Conservation (phyloP, 2,113 vertebrate species). For the Vidua macroura region DNA sequence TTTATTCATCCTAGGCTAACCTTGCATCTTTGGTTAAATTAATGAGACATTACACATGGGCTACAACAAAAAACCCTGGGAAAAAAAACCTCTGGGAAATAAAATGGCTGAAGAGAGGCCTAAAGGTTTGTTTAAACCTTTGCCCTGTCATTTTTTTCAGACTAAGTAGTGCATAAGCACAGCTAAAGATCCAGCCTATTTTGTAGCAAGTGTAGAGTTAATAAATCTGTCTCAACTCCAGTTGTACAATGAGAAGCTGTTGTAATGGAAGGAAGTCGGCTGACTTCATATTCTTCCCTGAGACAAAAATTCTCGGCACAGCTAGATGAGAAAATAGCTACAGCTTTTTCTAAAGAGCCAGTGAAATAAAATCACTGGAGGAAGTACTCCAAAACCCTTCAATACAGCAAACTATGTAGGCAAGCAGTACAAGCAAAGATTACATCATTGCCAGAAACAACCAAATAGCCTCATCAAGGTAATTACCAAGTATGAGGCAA, state of each 20-base stretch:
- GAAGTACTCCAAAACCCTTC: slow-evolving; percentile 8
- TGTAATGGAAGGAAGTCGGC: neutral
- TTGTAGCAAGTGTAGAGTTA: neutral
- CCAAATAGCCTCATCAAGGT: slow-evolving; percentile 30
- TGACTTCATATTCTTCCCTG: neutral
- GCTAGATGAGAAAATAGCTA: slow-evolving; percentile 13
- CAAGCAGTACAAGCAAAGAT: slow-evolving; percentile 14
- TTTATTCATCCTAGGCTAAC: neutral
- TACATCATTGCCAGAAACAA: slow-evolving; percentile 48
- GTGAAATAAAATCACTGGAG: neutral
- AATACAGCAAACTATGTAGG: neutral
- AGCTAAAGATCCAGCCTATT: neutral
- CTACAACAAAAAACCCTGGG: neutral
- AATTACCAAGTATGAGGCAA: slow-evolving; percentile 43
- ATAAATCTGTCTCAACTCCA: neutral
- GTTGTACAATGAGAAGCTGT: neutral
- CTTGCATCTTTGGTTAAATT: neutral
- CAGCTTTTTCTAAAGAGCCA: neutral
- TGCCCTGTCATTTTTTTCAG: neutral
- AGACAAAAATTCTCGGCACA: slow-evolving; percentile 27
- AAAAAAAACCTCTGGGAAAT: neutral
- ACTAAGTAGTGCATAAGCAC: neutral
- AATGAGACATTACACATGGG: neutral
- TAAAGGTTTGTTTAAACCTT: neutral
- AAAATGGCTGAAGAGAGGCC: neutral